Conservation (phyloP, 2,888 invertebrate species). For the Dusona sp. region DNA sequence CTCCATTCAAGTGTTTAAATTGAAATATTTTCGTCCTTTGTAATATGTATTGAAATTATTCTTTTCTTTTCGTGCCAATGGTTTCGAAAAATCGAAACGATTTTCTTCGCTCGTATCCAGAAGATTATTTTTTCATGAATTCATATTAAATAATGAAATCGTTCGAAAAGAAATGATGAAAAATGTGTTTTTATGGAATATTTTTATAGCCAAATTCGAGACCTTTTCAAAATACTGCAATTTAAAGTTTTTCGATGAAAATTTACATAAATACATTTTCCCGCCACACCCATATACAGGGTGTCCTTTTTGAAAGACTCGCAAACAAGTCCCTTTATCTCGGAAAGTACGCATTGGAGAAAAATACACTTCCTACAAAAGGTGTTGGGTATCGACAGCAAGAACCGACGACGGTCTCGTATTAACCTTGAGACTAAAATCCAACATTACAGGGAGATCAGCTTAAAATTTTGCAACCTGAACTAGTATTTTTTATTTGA, state of each 20-base stretch:
- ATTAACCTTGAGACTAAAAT: background rate
- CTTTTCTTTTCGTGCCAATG: background rate
- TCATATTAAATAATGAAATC: background rate
- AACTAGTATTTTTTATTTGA: background rate
- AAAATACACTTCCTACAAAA: background rate
- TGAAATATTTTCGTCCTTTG: slow-evolving; percentile 12
- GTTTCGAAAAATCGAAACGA: background rate
- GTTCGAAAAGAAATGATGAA: too few species aligned
- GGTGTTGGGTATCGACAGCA: background rate
- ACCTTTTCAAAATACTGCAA: too few species aligned
- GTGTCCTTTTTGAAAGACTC: background rate
- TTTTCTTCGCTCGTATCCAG: background rate
- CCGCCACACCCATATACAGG: background rate
- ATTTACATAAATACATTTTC: background rate
- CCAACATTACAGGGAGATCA: background rate
- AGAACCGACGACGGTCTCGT: background rate
- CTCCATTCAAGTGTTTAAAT: slow-evolving; percentile 22
- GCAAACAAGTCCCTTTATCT: background rate
- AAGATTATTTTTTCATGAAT: background rate
- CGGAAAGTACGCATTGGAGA: background rate
- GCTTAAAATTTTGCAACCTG: background rate
- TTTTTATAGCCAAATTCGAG: too few species aligned
- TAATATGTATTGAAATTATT: background rate
- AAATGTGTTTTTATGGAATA: too few species aligned
- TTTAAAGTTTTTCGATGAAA: background rate